Percentiles rank a stretch among this genome's conserved stretches.
Evolutionary conservation across 2,888 invertebrate species (phyloP).

Genomic region (Campopleginae sp.): DNA sequence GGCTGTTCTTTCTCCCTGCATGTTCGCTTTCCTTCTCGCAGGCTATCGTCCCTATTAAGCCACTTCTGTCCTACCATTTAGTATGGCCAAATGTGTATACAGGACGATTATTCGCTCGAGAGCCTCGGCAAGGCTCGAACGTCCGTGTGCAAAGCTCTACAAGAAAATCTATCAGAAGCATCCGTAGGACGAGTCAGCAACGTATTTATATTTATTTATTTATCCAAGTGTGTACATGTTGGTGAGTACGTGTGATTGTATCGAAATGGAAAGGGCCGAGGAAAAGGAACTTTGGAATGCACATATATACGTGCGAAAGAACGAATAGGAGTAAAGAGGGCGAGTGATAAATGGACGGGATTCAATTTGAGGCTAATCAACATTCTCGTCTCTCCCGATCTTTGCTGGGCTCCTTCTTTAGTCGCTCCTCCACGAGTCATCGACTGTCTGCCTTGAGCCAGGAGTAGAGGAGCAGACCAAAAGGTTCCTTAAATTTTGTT

Average conservation of each 20-base stretch:
- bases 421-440: not conserved
- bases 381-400: constrained; percentile 78
- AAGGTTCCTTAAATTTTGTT: constrained; percentile 8
- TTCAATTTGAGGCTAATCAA: constrained; percentile 83
- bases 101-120: constrained; percentile 21
- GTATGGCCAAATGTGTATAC: constrained; percentile 28
- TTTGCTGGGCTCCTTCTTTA: constrained; percentile 33
- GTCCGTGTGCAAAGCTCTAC: constrained; percentile 29
- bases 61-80: constrained; percentile 26
- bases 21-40: not conserved
- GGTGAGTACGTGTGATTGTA: not conserved
- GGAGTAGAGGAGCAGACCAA: not conserved
- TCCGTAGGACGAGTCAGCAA: not conserved
- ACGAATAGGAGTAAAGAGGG: constrained; percentile 70
- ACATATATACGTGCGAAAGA: constrained; percentile 43
- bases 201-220: not conserved
- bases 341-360: constrained; percentile 82
- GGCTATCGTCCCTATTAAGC: constrained; percentile 1
- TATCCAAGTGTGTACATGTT: not conserved
- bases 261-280: not conserved
- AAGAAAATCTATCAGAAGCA: constrained; percentile 54
- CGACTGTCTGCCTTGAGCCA: not conserved
- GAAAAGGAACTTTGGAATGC: constrained; percentile 35
- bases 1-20: constrained; percentile 24
- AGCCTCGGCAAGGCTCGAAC: constrained; percentile 30